Base-by-base conservation (phyloP, 2,888 invertebrate genomes). In the Epirrhoe tristata region DNA sequence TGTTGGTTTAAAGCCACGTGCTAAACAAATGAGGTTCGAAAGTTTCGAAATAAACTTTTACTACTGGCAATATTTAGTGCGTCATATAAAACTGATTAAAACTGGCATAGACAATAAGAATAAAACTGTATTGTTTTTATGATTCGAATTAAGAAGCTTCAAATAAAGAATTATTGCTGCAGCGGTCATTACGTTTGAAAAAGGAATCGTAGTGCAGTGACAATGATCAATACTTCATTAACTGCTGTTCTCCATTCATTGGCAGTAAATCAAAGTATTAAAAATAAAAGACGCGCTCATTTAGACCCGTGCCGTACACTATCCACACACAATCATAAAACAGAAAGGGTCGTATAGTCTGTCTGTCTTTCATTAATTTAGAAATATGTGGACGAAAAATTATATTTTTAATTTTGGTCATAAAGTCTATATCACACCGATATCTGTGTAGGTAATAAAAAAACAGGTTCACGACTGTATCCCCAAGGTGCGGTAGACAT, bases 181-280 rank as follows among this genome's bases (percentile, higher is more conserved):
- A 62, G 69, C 67, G 58, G 73, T 72, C 76, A 84, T 83, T 73
- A 77, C 74, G 74, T 62, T 70, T 69, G 77, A 80, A 79, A 77
- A 67, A 73, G 70, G 72, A 73, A 71, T 73, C 74, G 72, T 77
- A 79, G 79, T 76, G 77, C 78, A 80, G 85, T 82, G 87, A 89
- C 88, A 88, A 84, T 82, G 86, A 81, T 84, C 87, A 84, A 84
- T 87, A 83, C 83, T 88, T 87, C 88, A 89, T 90, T 89, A 89
- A 85, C 82, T 81, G 84, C 83, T 81, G 85, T 84, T 83, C 86
- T 85, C 83, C 85, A 85, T 87, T 84, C 86, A 87, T 86, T 85
- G 83, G 86, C 80, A 83, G 87, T 90, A 91, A 89, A 90, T 88
- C 90, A 90, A 83, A 84, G 78, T 77, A 76, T 77, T 75, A 81